Evolutionary conservation across 1,140 invertebrate species (phyloP), one percentile per base, ranked within the genome.

Genomic region (Eumaeus atala): DNA sequence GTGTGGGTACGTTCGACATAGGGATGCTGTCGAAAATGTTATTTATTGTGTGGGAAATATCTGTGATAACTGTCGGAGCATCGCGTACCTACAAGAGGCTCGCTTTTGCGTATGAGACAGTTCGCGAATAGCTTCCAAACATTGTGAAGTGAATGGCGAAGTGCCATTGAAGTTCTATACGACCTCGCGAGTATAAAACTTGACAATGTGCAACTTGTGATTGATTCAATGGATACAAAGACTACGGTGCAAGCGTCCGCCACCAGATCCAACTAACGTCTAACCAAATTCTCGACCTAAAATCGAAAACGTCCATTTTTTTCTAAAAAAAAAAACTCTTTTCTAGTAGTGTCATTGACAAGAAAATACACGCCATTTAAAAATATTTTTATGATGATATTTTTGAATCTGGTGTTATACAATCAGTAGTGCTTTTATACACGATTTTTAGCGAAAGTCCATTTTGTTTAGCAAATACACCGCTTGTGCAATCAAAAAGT

Each of bases 301-400:
- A 69, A 83, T 84, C 77, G 68, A 59, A 86, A 79, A 86, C 83
- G 83, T 86, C 83, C 83, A 86, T 84, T 86, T 86, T 84, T 83
- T 80, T 86, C 75, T 80, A 77, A 77, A 28, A 28, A 28, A 80
- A 73, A 28, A 28, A 80, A 73, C 69, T 72, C 67, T 80, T 80
- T 82, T 84, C 75, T 82, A 86, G 77, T 83, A 81, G 77, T 74
- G 74, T 82, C 77, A 79, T 73, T 75, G 67, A 68, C 67, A 67
- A 70, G 69, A 68, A 72, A 77, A 65, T 68, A 74, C 70, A 76
- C 69, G 77, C 78, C 80, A 80, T 83, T 78, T 78, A 72, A 81
- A 52, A 84, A 72, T 81, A 84, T 86, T 82, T 86, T 84, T 86
- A 75, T 76, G 76, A 86, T 66, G 69, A 74, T 76, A 68, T 86